phyloP scores from a whole-genome alignment of 2,113 vertebrate genomes.

The Paracanthobrama guichenoti region DNA sequence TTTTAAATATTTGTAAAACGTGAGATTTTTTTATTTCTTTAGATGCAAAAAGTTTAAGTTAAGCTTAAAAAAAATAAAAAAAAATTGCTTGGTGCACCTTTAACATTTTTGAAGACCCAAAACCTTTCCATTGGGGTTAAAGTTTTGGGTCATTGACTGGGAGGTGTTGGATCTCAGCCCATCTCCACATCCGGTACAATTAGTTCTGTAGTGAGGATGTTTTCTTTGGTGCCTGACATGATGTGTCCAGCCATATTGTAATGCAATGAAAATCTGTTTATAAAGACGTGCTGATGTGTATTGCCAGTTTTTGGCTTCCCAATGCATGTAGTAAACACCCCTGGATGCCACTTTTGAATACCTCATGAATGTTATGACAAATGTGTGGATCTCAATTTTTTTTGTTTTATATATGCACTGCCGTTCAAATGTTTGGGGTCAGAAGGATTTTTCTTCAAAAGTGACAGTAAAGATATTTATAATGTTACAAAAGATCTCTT shows the following conservation, averaged over 20 bases:
- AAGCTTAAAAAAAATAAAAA: too few species aligned
- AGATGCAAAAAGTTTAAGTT: not conserved
- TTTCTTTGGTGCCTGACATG: not conserved
- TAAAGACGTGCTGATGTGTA: not conserved
- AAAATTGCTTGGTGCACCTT: not conserved
- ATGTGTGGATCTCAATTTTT: not conserved
- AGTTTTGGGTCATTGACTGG: not conserved
- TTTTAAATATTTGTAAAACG: not conserved
- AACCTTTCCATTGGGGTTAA: not conserved
- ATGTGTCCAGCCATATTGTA: not conserved
- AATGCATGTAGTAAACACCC: conserved; percentile 56
- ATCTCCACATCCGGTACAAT: not conserved
- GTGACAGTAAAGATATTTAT: not conserved
- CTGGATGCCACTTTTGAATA: conserved; percentile 8
- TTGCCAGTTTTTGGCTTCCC: conserved; percentile 3
- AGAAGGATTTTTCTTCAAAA: not conserved
- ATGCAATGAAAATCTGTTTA: not conserved
- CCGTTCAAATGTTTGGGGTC: not conserved
- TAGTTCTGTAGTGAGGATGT: not conserved
- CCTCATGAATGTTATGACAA: not conserved
- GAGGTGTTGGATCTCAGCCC: not conserved
- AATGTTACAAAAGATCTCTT: too few species aligned
- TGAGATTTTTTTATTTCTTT: not conserved
- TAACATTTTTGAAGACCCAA: not conserved
- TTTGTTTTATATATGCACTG: not conserved